A percentile compares a stretch with the other conserved stretches of the same genome.
Evolutionary conservation across 1,140 invertebrate species (phyloP).

Genomic region (Drosophila cardini): DNA sequence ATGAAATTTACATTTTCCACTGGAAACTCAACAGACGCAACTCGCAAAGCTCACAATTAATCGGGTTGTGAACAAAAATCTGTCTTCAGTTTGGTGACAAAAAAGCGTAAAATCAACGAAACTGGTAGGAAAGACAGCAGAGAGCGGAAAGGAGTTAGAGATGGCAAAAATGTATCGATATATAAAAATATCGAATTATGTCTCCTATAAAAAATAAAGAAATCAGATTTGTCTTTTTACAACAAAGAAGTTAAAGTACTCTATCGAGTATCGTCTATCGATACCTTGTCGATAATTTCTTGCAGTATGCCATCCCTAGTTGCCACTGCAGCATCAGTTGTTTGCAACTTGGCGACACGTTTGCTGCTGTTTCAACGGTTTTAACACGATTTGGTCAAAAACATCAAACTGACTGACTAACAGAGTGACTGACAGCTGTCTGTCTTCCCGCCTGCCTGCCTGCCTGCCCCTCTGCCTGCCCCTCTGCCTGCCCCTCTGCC

Average conservation of each 20-base stretch:
- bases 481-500: conserved; percentile 26
- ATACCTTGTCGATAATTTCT: no score
- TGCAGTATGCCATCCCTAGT: not conserved
- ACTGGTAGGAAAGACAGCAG: not conserved
- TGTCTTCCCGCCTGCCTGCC: conserved; percentile 19
- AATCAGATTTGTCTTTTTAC: no score
- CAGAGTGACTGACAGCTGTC: conserved; percentile 11
- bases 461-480: conserved; percentile 3
- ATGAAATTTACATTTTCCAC: conserved; percentile 78
- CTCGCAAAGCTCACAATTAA: conserved; percentile 71
- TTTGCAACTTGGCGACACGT: conserved; percentile 52
- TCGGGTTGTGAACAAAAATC: conserved; percentile 55
- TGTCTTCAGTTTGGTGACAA: conserved; percentile 55
- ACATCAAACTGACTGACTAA: conserved; percentile 56
- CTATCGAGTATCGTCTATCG: no score
- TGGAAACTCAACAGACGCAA: conserved; percentile 37
- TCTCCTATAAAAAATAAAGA: no score
- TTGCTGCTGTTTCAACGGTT: conserved; percentile 73
- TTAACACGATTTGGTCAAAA: conserved; percentile 82
- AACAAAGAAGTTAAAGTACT: no score
- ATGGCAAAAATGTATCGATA: no score
- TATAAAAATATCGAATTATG: no score
- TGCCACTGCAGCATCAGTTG: conserved; percentile 64
- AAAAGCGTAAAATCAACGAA: conserved; percentile 53
- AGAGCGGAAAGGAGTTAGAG: not conserved